These are phyloP conservation scores for Acrocephalus kingi DNA, from an alignment of 2,113 vertebrate genomes.

Conservation along the genomic window DNA sequence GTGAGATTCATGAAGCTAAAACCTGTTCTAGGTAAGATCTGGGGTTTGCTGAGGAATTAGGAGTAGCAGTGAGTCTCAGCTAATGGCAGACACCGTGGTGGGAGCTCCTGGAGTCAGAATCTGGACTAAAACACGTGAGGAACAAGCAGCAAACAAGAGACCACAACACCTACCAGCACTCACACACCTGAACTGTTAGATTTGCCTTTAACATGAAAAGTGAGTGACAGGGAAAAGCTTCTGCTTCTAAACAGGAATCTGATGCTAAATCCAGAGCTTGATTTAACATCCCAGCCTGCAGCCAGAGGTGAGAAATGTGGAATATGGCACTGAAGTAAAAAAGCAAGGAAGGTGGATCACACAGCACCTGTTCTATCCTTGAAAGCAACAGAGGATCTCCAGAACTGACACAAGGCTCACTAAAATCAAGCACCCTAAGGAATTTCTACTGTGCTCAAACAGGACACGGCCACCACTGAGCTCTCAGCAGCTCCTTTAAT, in stretches of 20 bases:
- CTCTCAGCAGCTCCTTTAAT: background rate
- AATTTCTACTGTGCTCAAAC: background rate
- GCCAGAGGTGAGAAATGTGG: background rate
- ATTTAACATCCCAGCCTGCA: background rate
- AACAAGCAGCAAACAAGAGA: background rate
- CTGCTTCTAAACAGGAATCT: background rate
- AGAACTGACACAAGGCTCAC: background rate
- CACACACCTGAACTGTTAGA: background rate
- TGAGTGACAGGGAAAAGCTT: background rate
- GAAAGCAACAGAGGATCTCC: background rate
- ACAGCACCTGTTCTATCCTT: accelerated
- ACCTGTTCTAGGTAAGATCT: background rate
- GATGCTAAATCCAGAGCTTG: background rate
- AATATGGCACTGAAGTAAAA: background rate
- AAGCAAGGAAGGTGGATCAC: background rate
- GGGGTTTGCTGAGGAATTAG: background rate
- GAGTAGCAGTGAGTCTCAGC: background rate
- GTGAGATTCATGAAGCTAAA: background rate
- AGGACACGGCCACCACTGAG: background rate
- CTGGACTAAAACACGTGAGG: background rate
- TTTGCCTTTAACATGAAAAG: background rate
- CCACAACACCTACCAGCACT: background rate
- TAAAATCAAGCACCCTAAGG: background rate
- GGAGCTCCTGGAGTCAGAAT: background rate
- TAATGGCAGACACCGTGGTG: background rate